Conservation (phyloP, 2,888 invertebrate genomes). For the Rhagonycha fulva region DNA sequence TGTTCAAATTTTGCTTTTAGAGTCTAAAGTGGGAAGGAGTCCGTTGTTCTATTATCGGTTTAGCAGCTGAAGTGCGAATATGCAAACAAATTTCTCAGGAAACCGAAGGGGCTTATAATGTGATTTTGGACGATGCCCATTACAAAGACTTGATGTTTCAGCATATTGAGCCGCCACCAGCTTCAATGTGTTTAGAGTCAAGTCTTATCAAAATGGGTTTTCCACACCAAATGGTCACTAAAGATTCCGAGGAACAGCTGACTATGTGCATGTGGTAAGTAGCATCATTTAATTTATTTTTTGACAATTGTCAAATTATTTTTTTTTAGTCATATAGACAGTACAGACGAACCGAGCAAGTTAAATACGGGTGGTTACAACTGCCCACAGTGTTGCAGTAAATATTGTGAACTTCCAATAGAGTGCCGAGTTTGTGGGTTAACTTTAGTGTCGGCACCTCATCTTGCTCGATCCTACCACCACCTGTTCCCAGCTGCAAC, state of each 20-base stretch:
- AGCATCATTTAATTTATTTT: background rate
- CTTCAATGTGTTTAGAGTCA: conserved; percentile 73
- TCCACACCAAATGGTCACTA: conserved; percentile 74
- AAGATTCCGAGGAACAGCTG: conserved; percentile 65
- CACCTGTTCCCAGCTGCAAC: conserved; percentile 93
- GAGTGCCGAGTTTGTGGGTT: conserved; percentile 96
- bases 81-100: conserved; percentile 84
- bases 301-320: background rate
- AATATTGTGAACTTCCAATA: conserved; percentile 97
- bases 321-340: conserved; percentile 78
- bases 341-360: conserved; percentile 68
- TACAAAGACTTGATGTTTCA: conserved; percentile 67
- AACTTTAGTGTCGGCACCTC: conserved; percentile 96
- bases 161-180: conserved; percentile 72
- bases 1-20: conserved; percentile 51
- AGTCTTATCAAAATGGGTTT: conserved; percentile 95
- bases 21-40: conserved; percentile 78
- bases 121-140: conserved; percentile 84
- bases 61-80: conserved; percentile 93
- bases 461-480: conserved; percentile 96
- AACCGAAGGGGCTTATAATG: conserved; percentile 87
- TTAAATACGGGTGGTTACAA: conserved; percentile 79
- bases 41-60: conserved; percentile 91
- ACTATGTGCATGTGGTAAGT: conserved; percentile 92
- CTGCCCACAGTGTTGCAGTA: conserved; percentile 95